Evolutionary conservation across 2,888 invertebrate species (phyloP).

Genomic region (Timema cristinae): DNA sequence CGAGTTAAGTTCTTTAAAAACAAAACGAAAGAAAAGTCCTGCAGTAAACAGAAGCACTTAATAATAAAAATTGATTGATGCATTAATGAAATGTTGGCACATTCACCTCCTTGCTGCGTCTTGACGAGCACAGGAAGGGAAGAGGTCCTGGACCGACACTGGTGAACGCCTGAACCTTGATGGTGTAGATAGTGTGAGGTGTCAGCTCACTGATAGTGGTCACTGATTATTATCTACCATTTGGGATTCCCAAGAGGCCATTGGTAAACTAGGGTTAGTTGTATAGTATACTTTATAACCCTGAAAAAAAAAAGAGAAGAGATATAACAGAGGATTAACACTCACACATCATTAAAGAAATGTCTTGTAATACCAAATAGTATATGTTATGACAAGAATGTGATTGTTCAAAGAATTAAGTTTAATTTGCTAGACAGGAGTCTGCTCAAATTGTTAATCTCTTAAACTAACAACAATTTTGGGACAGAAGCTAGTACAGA

Average conservation of each 20-base stretch:
- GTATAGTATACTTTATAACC: conserved; percentile 98
- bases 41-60: neutral
- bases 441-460: no score
- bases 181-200: conserved; percentile 90
- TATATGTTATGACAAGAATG: neutral
- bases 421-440: neutral
- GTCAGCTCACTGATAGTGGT: conserved; percentile 90
- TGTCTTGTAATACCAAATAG: no score
- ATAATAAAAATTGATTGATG: neutral
- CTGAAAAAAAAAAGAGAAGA: conserved; percentile 50
- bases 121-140: conserved; percentile 97
- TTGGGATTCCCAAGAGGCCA: conserved; percentile 90
- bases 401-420: neutral
- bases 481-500: no score
- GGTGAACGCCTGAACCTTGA: conserved; percentile 89
- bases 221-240: conserved; percentile 90
- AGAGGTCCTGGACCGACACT: conserved; percentile 94
- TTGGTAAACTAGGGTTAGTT: conserved; percentile 76
- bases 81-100: neutral
- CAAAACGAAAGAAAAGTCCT: neutral
- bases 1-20: no score
- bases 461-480: no score
- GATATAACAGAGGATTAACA: no score
- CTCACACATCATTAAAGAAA: no score
- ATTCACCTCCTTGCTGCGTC: conserved; percentile 83